phyloP scores from a whole-genome alignment of 2,888 invertebrate genomes.

The Zhuqinia jingwanae region DNA sequence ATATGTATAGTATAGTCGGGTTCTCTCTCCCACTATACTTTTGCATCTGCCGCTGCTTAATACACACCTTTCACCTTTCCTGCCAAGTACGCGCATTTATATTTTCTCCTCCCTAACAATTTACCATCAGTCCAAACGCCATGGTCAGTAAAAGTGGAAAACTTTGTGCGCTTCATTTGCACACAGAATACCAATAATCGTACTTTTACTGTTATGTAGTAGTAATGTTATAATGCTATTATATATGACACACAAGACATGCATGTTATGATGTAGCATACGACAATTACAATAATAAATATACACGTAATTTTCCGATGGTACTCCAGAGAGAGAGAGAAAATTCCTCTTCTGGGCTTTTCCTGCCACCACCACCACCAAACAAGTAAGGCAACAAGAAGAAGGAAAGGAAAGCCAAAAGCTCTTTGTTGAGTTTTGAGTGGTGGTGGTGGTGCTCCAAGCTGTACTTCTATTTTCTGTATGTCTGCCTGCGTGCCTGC shows the following conservation, averaged over 20 bases:
- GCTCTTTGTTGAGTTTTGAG: conserved; percentile 1
- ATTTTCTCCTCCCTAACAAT: not conserved
- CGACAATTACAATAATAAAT: conserved; percentile 9
- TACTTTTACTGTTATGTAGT: no score
- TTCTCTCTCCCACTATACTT: not conserved
- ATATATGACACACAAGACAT: conserved; percentile 21
- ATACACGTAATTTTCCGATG: conserved; percentile 22
- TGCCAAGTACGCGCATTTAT: no score
- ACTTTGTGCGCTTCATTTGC: not conserved
- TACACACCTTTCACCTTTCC: conserved; percentile 14
- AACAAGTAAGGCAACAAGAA: conserved; percentile 1
- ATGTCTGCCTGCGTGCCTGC: not conserved
- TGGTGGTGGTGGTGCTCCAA: not conserved
- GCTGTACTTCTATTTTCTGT: not conserved
- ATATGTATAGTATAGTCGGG: no score
- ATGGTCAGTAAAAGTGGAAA: not conserved
- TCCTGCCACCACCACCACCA: not conserved
- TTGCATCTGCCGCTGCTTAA: not conserved
- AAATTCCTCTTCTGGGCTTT: not conserved
- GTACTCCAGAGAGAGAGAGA: conserved; percentile 6
- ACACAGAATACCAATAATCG: not conserved
- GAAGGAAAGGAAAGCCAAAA: conserved; percentile 17
- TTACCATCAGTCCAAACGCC: no score
- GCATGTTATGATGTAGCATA: conserved; percentile 12
- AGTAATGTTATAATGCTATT: no score